Conservation (phyloP, 2,797 vertebrate genomes). For the Lates japonicus region DNA sequence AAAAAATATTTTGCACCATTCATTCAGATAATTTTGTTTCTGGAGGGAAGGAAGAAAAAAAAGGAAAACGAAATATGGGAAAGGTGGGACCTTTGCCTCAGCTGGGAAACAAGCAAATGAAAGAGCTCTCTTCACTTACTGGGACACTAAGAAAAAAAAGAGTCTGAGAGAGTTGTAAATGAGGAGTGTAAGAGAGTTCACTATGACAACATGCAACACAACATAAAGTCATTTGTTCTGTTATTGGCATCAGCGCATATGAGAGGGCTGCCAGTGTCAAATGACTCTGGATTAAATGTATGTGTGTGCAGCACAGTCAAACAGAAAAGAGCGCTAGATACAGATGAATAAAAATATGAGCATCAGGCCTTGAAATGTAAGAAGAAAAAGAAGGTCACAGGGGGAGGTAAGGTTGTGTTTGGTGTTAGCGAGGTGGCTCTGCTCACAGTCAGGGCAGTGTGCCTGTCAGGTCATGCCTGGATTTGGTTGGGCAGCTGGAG, state of each 20-base stretch:
- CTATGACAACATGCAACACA: conserved; percentile 76
- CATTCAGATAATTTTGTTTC: conserved; percentile 43
- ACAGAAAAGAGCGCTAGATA: conserved; percentile 47
- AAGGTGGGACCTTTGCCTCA: conserved; percentile 65
- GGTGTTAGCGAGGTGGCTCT: conserved; percentile 48
- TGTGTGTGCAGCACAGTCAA: conserved; percentile 10
- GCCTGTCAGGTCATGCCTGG: conserved; percentile 75
- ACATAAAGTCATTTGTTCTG: conserved; percentile 74
- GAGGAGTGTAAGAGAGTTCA: conserved; percentile 59
- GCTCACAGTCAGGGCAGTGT: conserved; percentile 72
- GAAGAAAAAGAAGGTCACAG: conserved; percentile 49
- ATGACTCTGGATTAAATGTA: conserved; percentile 44
- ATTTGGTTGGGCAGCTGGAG: conserved; percentile 70
- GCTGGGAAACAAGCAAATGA: conserved; percentile 58
- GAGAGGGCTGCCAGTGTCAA: conserved; percentile 57
- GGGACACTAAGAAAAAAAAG: conserved; percentile 40
- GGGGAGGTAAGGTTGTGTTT: conserved; percentile 55
- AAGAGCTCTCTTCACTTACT: conserved; percentile 64
- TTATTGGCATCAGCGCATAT: conserved; percentile 60
- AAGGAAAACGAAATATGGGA: conserved; percentile 54
- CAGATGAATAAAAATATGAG: conserved; percentile 39
- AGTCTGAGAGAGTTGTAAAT: conserved; percentile 62
- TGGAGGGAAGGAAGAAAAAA: conserved; percentile 9
- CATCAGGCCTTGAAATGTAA: conserved; percentile 41
- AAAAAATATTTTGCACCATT: not conserved